Evolutionary conservation across 2,113 vertebrate genomes (phyloP).

Genomic region (Candoia aspera): DNA sequence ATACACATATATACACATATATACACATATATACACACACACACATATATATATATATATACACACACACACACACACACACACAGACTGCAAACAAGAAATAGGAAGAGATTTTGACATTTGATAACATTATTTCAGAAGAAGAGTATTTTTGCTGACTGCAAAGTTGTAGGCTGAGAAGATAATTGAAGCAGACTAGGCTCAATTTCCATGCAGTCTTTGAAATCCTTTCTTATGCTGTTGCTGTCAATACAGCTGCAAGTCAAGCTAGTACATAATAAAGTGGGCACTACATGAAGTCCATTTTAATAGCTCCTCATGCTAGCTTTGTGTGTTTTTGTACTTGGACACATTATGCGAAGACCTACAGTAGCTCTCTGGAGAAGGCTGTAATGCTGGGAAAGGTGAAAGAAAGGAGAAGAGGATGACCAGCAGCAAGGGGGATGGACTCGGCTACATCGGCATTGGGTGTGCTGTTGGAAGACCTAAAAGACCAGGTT

Average conservation of each 20-base stretch:
- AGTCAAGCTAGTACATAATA: not conserved
- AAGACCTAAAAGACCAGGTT: not conserved
- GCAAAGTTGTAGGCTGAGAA: not conserved
- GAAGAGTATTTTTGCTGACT: not conserved
- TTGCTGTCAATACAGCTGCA: not conserved
- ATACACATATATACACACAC: too few species aligned
- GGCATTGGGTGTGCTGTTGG: not conserved
- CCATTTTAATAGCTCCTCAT: not conserved
- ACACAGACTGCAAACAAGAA: not conserved
- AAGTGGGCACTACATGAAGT: not conserved
- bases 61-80: not conserved
- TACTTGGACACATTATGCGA: not conserved
- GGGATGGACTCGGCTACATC: not conserved
- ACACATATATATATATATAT: not conserved
- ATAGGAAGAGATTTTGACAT: not conserved
- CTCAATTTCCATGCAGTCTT: constrained; percentile 1
- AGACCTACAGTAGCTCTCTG: not conserved
- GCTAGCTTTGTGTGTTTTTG: not conserved
- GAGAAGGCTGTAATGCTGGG: not conserved
- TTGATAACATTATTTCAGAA: not conserved
- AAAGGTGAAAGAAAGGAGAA: not conserved
- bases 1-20: too few species aligned
- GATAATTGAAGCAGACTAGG: not conserved
- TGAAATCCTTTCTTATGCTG: not conserved
- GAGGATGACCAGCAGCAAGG: not conserved